These are phyloP conservation scores for Prenolepis imparis DNA, from an alignment of 2,888 invertebrate genomes.

Conservation along the genomic window DNA sequence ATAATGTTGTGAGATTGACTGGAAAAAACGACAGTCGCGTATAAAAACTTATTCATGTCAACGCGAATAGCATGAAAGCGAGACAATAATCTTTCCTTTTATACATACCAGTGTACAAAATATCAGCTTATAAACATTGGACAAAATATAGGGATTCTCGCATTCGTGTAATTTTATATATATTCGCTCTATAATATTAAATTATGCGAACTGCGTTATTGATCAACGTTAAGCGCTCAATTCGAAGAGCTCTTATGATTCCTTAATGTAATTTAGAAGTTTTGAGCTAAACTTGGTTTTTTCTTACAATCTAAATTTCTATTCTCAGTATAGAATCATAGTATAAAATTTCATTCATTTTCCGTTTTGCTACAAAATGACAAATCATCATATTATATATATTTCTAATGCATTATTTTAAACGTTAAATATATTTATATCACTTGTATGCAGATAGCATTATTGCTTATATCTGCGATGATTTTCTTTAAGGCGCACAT, in stretches of 20 bases:
- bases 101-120: neutral
- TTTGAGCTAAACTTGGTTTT: constrained; percentile 70
- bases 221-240: constrained; percentile 52
- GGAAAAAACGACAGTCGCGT: constrained; percentile 64
- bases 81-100: constrained; percentile 13
- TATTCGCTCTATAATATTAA: constrained; percentile 47
- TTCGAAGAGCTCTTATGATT: constrained; percentile 58
- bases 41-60: constrained; percentile 61
- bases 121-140: constrained; percentile 2
- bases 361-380: constrained; percentile 56
- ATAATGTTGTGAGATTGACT: constrained; percentile 72
- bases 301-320: constrained; percentile 62
- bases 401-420: constrained; percentile 65
- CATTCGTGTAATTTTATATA: constrained; percentile 40
- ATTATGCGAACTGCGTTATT: constrained; percentile 51
- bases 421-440: constrained; percentile 71
- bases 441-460: constrained; percentile 72
- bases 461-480: constrained; percentile 49
- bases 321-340: constrained; percentile 54
- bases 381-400: constrained; percentile 60
- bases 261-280: constrained; percentile 62
- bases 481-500: constrained; percentile 51
- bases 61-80: constrained; percentile 52
- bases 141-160: constrained; percentile 15
- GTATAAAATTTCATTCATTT: constrained; percentile 67